A percentile compares a stretch with the other conserved stretches of the same genome.
Evolutionary conservation across 2,113 vertebrate species (phyloP).

Genomic region (Penelope pileata): DNA sequence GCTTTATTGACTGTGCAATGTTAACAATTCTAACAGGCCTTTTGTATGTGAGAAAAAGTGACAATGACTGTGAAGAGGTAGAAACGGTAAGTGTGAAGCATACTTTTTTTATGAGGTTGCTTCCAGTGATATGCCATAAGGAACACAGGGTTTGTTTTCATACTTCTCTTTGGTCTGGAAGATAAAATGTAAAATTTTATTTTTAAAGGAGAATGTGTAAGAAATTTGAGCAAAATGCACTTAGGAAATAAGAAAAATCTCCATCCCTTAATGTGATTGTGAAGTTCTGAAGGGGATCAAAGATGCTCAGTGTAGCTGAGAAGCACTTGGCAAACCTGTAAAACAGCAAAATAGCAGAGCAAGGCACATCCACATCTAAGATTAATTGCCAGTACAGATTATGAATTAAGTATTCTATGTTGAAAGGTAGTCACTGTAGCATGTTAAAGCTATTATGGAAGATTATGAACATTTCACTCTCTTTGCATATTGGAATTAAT

Average conservation of each 20-base stretch:
- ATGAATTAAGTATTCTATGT: neutral
- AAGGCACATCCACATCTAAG: neutral
- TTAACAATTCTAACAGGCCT: neutral
- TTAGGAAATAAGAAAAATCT: neutral
- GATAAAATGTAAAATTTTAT: neutral
- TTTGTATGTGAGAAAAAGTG: neutral
- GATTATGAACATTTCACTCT: neutral
- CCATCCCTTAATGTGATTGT: neutral
- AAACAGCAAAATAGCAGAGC: rapidly evolving
- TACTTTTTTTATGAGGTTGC: neutral
- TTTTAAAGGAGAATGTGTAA: neutral
- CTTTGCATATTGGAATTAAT: neutral
- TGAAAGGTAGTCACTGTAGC: neutral
- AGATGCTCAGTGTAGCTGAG: neutral
- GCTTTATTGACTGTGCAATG: neutral
- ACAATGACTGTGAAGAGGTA: neutral
- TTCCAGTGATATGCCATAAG: neutral
- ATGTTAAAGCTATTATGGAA: neutral
- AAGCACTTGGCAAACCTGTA: neutral
- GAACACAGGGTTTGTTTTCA: neutral
- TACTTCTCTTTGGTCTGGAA: neutral
- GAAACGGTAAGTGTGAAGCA: neutral
- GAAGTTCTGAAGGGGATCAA: neutral
- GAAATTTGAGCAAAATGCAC: neutral
- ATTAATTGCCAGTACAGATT: neutral